Evolutionary conservation across 2,888 invertebrate genomes (phyloP), one percentile per base, ranked within the genome.

Genomic region (Troides aeacus): DNA sequence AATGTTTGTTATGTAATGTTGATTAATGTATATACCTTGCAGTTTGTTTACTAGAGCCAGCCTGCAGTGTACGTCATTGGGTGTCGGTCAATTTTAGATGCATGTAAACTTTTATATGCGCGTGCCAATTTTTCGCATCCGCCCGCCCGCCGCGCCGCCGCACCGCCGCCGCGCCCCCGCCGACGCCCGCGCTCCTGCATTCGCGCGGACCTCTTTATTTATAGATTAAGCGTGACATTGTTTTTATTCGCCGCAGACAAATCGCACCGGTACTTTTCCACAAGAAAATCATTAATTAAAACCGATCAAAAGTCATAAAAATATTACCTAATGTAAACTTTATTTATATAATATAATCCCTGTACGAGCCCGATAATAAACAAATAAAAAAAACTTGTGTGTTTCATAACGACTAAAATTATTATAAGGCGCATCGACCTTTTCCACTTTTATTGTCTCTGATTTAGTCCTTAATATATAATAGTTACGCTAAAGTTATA

Each of bases 271-370:
- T 90, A 90, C 80, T 88, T 92, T 92, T 92, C 92, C 92, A 89
- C 84, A 85, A 85, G 79, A 87, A 88, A 86, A 89, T 82, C 85
- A 79, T 89, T 87, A 89, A 89, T 71, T 88, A 90, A 88, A 89
- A 81, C 79, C 71, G 75, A 76, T 78, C 81, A 83, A 30, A 82
- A 82, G 83, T 77, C 21, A 15, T 21, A 6, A 56, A 56, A n/a
- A 21, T 56, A 10, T 56, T 56, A 5, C 6, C n/a, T 56, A 0
- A n/a, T 5, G 21, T 2, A 21, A 21, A 21, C 2, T 56, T 56
- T 56, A 56, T 53, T 17, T 12, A 8, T 46, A 12, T 46, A 2
- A 8, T 46, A 12, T 46, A 2, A 46, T 46, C 2, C 46, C 10
- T 46, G 0, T 15, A 46, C 46, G 46, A 15, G 15, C 15, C 46